Conservation (phyloP, 2,797 vertebrate species). For the Halcyon badia region DNA sequence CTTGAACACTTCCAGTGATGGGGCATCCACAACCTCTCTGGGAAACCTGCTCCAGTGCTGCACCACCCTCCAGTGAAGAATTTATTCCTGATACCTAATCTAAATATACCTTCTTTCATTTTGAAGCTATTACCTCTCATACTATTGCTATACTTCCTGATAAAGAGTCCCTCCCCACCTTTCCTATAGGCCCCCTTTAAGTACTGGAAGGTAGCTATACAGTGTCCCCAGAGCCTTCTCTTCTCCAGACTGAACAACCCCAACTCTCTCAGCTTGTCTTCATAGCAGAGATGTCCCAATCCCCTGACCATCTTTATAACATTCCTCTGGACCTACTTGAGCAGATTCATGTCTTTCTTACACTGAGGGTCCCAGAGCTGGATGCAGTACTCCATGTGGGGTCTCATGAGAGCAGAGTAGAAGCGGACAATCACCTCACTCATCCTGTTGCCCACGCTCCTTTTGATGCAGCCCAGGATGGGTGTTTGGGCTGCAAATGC, state of each 20-base stretch:
- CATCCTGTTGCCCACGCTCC: neutral
- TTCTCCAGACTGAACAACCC: neutral
- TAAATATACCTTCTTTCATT: neutral
- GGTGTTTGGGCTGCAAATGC: too few relatives aligned
- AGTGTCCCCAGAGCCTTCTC: neutral
- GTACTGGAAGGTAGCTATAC: neutral
- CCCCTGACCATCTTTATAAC: neutral
- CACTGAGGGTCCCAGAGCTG: too few relatives aligned
- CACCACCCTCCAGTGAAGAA: neutral
- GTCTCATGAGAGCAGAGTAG: neutral
- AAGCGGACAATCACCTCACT: neutral
- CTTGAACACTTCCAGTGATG: neutral
- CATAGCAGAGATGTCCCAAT: neutral
- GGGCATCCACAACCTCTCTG: neutral
- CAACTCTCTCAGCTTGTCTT: neutral
- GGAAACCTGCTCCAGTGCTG: neutral
- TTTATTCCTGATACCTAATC: neutral
- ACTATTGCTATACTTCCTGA: neutral
- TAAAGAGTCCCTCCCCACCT: neutral
- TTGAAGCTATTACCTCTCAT: neutral
- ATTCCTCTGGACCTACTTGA: neutral
- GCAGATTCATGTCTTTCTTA: neutral
- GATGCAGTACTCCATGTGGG: neutral
- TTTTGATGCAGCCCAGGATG: too few relatives aligned
- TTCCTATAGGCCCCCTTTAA: neutral